phyloP scores from a whole-genome alignment of 1,140 invertebrate species.

The Hylyphantes graminicola region DNA sequence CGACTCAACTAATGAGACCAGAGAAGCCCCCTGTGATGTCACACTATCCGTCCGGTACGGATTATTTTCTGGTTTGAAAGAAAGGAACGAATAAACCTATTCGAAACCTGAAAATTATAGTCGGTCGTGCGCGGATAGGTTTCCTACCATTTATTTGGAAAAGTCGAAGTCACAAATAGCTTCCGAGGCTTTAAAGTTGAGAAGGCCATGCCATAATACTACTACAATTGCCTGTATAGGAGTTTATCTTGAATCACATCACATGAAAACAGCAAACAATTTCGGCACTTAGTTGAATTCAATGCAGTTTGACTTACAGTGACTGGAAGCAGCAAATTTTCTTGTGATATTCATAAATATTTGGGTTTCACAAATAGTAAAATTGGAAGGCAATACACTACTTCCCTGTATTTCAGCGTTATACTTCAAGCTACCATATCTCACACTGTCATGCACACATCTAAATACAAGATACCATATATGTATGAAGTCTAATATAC shows the following conservation, averaged over 20 bases:
- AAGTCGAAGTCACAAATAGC: no score
- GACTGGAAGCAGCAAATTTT: conserved; percentile 13
- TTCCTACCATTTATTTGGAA: no score
- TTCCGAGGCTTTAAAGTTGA: no score
- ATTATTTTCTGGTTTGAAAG: no score
- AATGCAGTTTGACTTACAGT: neutral
- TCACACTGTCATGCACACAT: neutral
- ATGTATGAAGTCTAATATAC: neutral
- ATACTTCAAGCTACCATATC: neutral
- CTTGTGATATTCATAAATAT: neutral
- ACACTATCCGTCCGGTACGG: no score
- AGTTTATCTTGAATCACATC: conserved; percentile 6
- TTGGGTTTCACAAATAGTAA: neutral
- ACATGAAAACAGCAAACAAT: conserved; percentile 5
- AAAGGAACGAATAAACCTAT: no score
- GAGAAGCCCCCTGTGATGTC: no score
- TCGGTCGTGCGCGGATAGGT: no score
- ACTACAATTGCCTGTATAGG: conserved; percentile 1
- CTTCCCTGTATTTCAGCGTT: neutral
- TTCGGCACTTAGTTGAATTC: conserved; percentile 18
- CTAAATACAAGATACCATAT: conserved; percentile 10
- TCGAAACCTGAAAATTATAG: no score
- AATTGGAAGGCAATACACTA: neutral
- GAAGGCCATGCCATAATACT: neutral
- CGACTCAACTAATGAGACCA: no score